Percentiles rank a stretch among this genome's conserved stretches.
These are phyloP conservation scores for Anthoscopus minutus DNA, from an alignment of 2,113 vertebrate genomes.

Conservation along the genomic window DNA sequence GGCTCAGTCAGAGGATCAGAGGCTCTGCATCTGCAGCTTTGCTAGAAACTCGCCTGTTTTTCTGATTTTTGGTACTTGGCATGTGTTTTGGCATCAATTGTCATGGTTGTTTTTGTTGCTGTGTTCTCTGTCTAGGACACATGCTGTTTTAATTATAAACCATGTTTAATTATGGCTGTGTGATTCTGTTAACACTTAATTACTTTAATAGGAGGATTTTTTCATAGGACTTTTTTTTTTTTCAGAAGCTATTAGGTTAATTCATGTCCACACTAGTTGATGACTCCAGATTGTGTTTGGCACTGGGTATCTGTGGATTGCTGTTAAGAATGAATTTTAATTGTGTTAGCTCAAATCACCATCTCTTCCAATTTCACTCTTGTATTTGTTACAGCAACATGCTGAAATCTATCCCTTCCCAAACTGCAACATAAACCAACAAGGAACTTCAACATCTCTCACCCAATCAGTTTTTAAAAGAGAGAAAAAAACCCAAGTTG, in stretches of 20 bases:
- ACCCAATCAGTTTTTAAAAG: background rate
- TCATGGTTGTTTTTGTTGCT: background rate
- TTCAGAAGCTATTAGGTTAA: slow-evolving; percentile 4
- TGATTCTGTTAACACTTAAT: slow-evolving; percentile 46
- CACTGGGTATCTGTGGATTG: background rate
- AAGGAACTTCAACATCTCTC: background rate
- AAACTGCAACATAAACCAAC: background rate
- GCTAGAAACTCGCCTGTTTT: background rate
- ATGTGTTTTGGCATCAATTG: background rate
- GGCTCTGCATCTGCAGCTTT: background rate
- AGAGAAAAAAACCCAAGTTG: background rate
- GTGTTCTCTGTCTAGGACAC: slow-evolving; percentile 10
- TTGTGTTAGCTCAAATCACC: slow-evolving; percentile 1
- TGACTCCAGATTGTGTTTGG: slow-evolving; percentile 5
- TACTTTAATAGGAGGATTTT: slow-evolving; percentile 31
- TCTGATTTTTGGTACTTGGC: background rate
- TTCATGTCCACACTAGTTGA: slow-evolving; percentile 40
- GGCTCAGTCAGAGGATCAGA: background rate
- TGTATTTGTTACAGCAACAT: background rate
- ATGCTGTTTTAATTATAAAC: slow-evolving; percentile 46
- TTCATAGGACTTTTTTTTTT: background rate
- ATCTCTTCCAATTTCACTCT: slow-evolving; percentile 17
- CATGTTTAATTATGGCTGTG: background rate
- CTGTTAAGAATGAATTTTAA: slow-evolving; percentile 14
- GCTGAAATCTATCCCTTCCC: slow-evolving; percentile 5